These are phyloP conservation scores for Frankliniella fusca DNA, from an alignment of 2,888 invertebrate species.

Conservation along the genomic window DNA sequence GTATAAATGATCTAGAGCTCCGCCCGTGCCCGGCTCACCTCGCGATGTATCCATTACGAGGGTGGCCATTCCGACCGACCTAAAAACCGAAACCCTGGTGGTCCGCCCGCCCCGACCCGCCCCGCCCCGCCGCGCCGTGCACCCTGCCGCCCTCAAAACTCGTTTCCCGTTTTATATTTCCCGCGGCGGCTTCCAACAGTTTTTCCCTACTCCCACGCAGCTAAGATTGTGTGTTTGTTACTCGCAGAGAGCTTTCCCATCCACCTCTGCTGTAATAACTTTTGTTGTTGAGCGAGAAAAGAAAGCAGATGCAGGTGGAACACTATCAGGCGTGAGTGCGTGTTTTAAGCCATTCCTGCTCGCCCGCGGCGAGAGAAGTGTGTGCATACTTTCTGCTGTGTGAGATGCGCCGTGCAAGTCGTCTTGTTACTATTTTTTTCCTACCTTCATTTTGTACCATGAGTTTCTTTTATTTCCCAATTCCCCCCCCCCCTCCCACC, in stretches of 20 bases:
- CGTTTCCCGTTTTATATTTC: too few species aligned
- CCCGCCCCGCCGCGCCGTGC: neutral
- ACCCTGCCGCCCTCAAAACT: too few species aligned
- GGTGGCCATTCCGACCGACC: neutral
- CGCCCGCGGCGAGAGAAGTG: neutral
- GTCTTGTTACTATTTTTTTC: neutral
- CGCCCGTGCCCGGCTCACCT: neutral
- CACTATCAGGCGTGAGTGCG: too few species aligned
- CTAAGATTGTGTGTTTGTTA: neutral
- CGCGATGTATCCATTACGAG: neutral
- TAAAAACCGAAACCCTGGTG: constrained; percentile 6
- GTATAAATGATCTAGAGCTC: neutral
- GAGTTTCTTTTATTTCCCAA: neutral
- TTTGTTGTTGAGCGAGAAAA: neutral
- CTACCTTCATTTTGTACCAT: neutral
- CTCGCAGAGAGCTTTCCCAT: neutral
- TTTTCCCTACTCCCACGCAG: neutral
- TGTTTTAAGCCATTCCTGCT: neutral
- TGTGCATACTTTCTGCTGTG: too few species aligned
- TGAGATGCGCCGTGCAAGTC: too few species aligned
- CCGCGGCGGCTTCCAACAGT: neutral
- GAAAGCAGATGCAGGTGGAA: neutral
- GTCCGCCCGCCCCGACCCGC: too few species aligned
- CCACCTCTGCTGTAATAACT: neutral
- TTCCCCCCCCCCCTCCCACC: too few species aligned